A percentile compares a stretch with the other conserved stretches of the same genome.
These are phyloP conservation scores for Trichomycterus rosablanca DNA, from an alignment of 2,113 vertebrate species.

Conservation along the genomic window DNA sequence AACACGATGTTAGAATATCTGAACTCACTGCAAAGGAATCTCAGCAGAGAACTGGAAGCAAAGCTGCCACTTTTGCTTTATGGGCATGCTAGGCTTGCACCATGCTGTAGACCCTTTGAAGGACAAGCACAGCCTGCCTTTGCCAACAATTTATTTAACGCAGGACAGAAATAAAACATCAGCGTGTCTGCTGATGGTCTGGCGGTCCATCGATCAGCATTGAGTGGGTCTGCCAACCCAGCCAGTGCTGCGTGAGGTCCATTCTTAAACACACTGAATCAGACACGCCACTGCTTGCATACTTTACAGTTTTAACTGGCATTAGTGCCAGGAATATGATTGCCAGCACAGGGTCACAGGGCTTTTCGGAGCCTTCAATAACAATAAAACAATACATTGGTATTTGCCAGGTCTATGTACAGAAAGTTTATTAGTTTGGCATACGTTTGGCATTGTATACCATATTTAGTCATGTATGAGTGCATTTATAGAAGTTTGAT, in stretches of 20 bases:
- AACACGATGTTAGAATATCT: constrained; percentile 14
- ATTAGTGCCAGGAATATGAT: constrained; percentile 26
- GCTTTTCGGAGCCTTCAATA: too few species aligned
- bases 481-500: too few species aligned
- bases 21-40: constrained; percentile 22
- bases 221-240: constrained; percentile 15
- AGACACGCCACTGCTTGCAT: constrained; percentile 5
- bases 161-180: constrained; percentile 34
- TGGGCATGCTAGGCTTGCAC: constrained; percentile 16
- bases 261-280: constrained; percentile 26
- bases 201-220: constrained; percentile 32
- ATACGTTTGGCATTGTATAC: too few species aligned
- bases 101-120: constrained; percentile 32
- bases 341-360: too few species aligned
- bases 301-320: background rate
- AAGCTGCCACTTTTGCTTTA: constrained; percentile 29
- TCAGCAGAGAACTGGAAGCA: constrained; percentile 5
- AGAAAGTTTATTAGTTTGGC: too few species aligned
- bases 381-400: too few species aligned
- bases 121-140: constrained; percentile 32
- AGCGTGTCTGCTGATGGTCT: constrained; percentile 16
- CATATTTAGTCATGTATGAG: too few species aligned
- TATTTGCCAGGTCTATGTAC: too few species aligned
- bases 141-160: constrained; percentile 33
- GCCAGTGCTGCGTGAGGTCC: constrained; percentile 14